These are phyloP conservation scores for Achroia grisella DNA, from an alignment of 1,140 invertebrate species.

Conservation along the genomic window DNA sequence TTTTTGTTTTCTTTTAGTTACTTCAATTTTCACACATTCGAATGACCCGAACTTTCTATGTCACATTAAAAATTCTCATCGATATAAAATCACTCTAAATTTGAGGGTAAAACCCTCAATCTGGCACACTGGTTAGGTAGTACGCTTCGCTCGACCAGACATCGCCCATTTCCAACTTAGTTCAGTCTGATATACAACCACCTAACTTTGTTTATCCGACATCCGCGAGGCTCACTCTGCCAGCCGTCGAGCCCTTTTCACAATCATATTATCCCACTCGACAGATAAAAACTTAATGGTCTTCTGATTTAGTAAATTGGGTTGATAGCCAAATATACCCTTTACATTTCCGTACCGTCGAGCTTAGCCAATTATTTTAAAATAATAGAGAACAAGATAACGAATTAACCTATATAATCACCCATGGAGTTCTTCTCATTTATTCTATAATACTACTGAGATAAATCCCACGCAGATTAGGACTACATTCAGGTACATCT, in stretches of 20 bases:
- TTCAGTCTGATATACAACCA: not conserved
- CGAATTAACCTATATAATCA: not conserved
- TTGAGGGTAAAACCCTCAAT: too few relatives aligned
- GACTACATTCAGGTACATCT: too few relatives aligned
- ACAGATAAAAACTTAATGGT: conserved; percentile 1
- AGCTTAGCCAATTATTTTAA: not conserved
- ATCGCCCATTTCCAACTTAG: not conserved
- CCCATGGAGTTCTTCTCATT: too few relatives aligned
- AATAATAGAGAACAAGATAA: not conserved
- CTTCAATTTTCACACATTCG: too few relatives aligned
- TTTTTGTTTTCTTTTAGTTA: too few relatives aligned
- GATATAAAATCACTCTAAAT: too few relatives aligned
- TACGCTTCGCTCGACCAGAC: not conserved
- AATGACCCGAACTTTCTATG: too few relatives aligned
- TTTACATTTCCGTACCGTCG: not conserved
- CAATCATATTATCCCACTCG: conserved; percentile 2
- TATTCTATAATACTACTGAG: too few relatives aligned
- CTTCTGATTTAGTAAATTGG: conserved; percentile 3
- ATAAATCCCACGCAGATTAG: too few relatives aligned
- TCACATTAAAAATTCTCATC: too few relatives aligned
- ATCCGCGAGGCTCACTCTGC: not conserved
- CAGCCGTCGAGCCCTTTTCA: not conserved
- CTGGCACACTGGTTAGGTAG: too few relatives aligned
- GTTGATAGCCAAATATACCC: conserved; percentile 1
- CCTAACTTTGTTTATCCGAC: conserved; percentile 2